These are phyloP conservation scores for Pterocles burchelli DNA, from an alignment of 2,113 vertebrate species.

Conservation along the genomic window DNA sequence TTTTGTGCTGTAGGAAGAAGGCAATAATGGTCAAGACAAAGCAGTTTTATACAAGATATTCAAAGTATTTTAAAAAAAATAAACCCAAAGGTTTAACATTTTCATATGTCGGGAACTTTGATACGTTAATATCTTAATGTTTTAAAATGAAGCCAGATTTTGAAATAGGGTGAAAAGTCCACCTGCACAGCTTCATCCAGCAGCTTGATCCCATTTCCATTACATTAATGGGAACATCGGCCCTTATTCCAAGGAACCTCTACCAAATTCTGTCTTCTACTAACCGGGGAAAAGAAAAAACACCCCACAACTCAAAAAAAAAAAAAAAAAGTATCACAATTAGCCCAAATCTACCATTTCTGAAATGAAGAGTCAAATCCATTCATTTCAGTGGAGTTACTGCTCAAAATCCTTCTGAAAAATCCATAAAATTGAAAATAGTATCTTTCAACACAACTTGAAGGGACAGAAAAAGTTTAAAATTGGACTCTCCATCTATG, in stretches of 20 bases:
- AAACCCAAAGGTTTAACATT: not conserved
- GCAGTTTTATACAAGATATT: not conserved
- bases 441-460: not conserved
- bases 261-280: too few species aligned
- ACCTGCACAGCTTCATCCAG: not conserved
- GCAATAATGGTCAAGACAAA: not conserved
- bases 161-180: not conserved
- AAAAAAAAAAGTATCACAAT: too few species aligned
- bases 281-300: too few species aligned
- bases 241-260: not conserved
- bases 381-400: not conserved
- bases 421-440: not conserved
- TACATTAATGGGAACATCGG: accelerated
- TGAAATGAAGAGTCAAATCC: not conserved
- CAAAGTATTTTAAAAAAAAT: not conserved
- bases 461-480: not conserved
- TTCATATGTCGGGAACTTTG: not conserved
- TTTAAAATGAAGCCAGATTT: not conserved
- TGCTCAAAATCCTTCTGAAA: not conserved
- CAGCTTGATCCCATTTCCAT: not conserved
- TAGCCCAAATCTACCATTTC: not conserved
- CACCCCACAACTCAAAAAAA: too few species aligned
- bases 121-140: not conserved
- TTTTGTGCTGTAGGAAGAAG: not conserved
- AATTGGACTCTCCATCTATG: not conserved